Base-by-base conservation (phyloP, 2,797 vertebrate species). In the Hirundo rustica region DNA sequence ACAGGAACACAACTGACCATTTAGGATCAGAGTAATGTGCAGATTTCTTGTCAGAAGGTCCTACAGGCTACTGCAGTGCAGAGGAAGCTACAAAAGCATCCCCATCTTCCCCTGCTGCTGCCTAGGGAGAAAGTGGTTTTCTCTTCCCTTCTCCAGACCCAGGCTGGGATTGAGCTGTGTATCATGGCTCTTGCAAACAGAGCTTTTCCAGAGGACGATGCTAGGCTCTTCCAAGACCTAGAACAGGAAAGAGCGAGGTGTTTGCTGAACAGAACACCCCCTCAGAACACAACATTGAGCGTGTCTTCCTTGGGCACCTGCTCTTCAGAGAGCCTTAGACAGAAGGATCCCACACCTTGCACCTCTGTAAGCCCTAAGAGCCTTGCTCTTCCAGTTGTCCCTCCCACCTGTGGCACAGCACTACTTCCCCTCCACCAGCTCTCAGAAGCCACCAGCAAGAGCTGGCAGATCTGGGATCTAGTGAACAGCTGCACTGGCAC, bases 211-310 rank as follows among this genome's bases (percentile, higher is more conserved):
- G 38, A 67, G 64, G n/a, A 77, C 5, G 1, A n/a, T 38, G 48
- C 29, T 20, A 42, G 30, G 42, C 60, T 73, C 36, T 66, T 47
- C 30, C 45, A 60, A 42, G 53, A 66, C 10, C 18, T 32, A 47
- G 16, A 54, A n/a, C 0, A 5, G 55, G 44, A 58, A 86, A 17
- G 50, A 68, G 70, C 0, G 0, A 79, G 32, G 29, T 27, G 11
- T 60, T 85, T 76, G 55, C 72, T 74, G 2, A 84, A 55, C 27
- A 66, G 2, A 84, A 55, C 27, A 70, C 8, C 11, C 17, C 65
- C 27, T 30, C 62, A 62, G 57, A 76, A 50, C 22, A 42, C 36
- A 42, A 7, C 11, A 17, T 42, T 23, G 34, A 72, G 7, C 1
- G 5, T 34, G 13, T 60, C 45, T 76, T 85, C 50, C 66, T 61